Evolutionary conservation across 2,888 invertebrate species (phyloP), one percentile per base, ranked within the genome.

Genomic region (Phyllotreta striolata): DNA sequence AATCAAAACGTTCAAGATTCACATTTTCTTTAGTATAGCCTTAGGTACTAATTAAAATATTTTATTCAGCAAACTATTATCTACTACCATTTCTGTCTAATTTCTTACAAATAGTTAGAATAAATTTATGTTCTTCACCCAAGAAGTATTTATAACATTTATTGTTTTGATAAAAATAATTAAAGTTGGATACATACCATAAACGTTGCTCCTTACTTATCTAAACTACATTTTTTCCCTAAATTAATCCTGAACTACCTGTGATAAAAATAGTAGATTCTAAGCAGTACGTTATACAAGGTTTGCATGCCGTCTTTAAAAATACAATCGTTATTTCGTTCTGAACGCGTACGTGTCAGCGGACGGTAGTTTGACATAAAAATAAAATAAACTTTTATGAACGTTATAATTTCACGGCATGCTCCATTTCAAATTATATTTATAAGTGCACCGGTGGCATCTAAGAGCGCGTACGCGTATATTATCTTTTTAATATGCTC

Each of bases 331-430:
- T 49, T 35, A 49, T 35, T 49, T 49, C 9, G 37, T 49, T 8
- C 37, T 47, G 7, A 49, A 49, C 37, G 49, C 37, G 9, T 35
- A 49, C 35, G 37, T 49, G 35, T 49, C 35, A 49, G 49, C 35
- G 35, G 35, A 37, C 49, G 49, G 49, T 49, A 35, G 49, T 49
- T 49, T 49, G 49, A 35, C 49, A 49, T 14, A 47, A 12, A 10
- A 38, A 44, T 13, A 55, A 43, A 44, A 57, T 57, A 46, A 57
- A 57, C 46, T 57, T 57, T 57, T 37, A 57, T 47, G 46, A 37
- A 1, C 9, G 46, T 46, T 38, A 47, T 57, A 57, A 57, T 46
- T 37, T 56, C 38, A 46, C 38, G 44, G 44, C 38, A 46, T 57
- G 57, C 39, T 47, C 47, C 14, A 13, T 57, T 46, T 47, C 8